Base-by-base conservation (phyloP, 2,888 invertebrate genomes). In the Pheosia tremula region DNA sequence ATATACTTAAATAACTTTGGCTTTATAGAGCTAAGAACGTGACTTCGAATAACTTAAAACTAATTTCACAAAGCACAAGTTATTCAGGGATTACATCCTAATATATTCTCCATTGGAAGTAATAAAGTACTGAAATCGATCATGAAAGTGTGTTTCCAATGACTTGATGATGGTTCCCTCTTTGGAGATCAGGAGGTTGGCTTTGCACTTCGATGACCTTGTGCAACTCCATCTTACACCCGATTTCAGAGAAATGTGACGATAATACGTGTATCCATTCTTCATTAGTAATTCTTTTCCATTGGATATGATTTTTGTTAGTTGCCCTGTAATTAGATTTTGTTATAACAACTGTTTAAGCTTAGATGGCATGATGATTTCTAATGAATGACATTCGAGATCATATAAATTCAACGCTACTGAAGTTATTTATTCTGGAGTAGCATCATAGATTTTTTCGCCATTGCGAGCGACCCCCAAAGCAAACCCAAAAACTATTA, bases 221-320 rank as follows among this genome's bases (percentile, higher is more conserved):
- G 80, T 77, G 56, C 82, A 81, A 8, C 71, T 70, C 78, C 78
- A 82, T 37, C 76, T 68, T 13, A 45, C 50, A 0, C 82, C 80
- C 0, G 11, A 36, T 52, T 72, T 77, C 0, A 74, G 43, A 2
- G 41, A 9, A n/a, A 60, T n/a, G 7, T 79, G 78, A 4, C 58
- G 64, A 57, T 75, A 81, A 58, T 74, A 80, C 3, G 78, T 78
- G 61, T 68, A 78, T 5, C 70, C 61, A 13, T 66, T 61, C 36
- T 61, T 64, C 64, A 64, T 61, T 45, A 68, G 41, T 49, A 13
- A 59, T 49, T 58, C 37, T 36, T 60, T 68, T 36, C 57, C 52
- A 3, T 49, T 39, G 7, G 43, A 24, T 9, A 38, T 47, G 9
- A 69, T 11, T 10, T 24, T 66, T 56, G 68, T 59, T 5, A 66